Evolutionary conservation across 2,113 vertebrate species (phyloP).

Genomic region (Cepphus grylle): DNA sequence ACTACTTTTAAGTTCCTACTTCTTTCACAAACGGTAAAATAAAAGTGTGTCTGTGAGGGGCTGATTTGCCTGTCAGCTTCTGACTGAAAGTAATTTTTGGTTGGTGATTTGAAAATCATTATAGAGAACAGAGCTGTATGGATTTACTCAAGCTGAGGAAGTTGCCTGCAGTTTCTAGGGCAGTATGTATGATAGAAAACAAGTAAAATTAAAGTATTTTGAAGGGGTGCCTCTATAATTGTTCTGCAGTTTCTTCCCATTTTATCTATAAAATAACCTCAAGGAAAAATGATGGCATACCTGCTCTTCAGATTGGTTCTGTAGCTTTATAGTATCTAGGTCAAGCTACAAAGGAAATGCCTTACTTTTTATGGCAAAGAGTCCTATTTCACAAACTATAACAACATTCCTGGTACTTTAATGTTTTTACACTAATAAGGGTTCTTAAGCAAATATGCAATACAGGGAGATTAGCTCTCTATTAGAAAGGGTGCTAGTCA

Average conservation of each 20-base stretch:
- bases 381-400: neutral
- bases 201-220: neutral
- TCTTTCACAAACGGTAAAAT: neutral
- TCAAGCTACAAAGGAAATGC: neutral
- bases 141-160: neutral
- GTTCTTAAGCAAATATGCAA: neutral
- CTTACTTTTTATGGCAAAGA: neutral
- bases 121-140: neutral
- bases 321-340: neutral
- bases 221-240: neutral
- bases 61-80: neutral
- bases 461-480: neutral
- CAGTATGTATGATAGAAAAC: neutral
- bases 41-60: neutral
- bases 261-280: neutral
- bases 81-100: neutral
- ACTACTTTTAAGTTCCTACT: neutral
- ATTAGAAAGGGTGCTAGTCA: neutral
- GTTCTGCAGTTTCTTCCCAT: neutral
- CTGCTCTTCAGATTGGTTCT: neutral
- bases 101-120: constrained; percentile 5
- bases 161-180: neutral
- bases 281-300: neutral
- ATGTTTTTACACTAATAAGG: neutral
- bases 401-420: neutral